Evolutionary conservation across 1,140 invertebrate species (phyloP).

Genomic region (Sitophilus oryzae): DNA sequence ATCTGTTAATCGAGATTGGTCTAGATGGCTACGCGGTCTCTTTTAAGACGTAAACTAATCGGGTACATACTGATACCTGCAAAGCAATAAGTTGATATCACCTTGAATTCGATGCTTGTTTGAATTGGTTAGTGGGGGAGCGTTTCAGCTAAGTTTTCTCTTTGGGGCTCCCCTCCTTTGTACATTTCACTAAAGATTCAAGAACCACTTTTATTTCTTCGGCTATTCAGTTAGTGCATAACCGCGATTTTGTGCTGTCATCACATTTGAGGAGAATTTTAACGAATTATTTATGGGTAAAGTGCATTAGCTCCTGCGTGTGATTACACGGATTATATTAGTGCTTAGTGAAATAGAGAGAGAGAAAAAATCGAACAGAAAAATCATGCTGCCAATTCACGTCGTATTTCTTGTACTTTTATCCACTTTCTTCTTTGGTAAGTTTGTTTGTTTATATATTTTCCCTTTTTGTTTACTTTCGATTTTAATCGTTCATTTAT

Average conservation of each 20-base stretch:
- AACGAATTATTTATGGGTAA: not conserved
- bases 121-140: not conserved
- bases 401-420: not conserved
- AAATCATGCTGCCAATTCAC: not conserved
- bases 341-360: not conserved
- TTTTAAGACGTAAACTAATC: too few species aligned
- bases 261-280: not conserved
- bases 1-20: too few species aligned
- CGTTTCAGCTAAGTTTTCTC: not conserved
- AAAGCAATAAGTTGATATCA: not conserved
- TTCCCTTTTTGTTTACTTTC: too few species aligned
- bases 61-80: too few species aligned
- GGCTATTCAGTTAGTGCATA: not conserved
- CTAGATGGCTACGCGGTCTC: too few species aligned
- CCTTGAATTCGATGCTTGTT: not conserved
- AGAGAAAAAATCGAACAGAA: not conserved
- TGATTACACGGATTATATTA: too few species aligned
- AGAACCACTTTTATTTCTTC: not conserved
- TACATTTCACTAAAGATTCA: not conserved
- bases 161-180: not conserved
- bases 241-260: not conserved
- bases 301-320: not conserved
- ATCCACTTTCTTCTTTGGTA: not conserved
- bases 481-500: not conserved
- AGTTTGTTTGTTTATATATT: not conserved